Evolutionary conservation across 2,797 vertebrate genomes (phyloP).

Genomic region (Pygocentrus nattereri): DNA sequence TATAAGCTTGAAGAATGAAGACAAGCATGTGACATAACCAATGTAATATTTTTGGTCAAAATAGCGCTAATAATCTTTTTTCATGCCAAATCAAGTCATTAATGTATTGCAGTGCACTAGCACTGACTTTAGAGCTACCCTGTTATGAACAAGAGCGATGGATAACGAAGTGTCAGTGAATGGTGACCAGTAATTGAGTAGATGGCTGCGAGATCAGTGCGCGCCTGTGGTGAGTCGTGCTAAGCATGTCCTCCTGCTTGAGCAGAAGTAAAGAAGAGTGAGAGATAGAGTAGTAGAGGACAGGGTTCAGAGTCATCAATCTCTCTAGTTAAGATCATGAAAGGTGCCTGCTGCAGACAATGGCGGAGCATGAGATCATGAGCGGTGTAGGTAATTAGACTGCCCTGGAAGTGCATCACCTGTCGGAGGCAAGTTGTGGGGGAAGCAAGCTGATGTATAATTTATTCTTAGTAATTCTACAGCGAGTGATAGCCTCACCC

Average conservation of each 20-base stretch:
- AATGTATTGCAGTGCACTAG: too few species aligned
- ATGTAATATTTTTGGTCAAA: too few species aligned
- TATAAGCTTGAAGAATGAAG: too few species aligned
- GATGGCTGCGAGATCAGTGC: not conserved
- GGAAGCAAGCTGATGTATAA: too few species aligned
- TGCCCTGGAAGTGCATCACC: slow-evolving; percentile 7
- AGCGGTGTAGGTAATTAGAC: slow-evolving; percentile 2
- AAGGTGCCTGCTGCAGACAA: slow-evolving; percentile 38
- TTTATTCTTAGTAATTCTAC: not conserved
- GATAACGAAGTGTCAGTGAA: not conserved
- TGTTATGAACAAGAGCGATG: not conserved
- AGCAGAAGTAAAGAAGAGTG: not conserved
- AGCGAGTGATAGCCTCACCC: not conserved
- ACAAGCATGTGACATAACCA: too few species aligned
- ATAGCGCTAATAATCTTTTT: too few species aligned
- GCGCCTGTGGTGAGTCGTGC: not conserved
- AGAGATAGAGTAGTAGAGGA: not conserved
- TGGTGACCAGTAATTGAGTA: not conserved
- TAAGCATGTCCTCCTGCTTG: not conserved
- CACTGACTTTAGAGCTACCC: not conserved
- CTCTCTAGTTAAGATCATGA: slow-evolving; percentile 50
- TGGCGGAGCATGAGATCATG: slow-evolving; percentile 30
- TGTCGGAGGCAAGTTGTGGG: not conserved
- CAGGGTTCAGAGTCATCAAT: slow-evolving; percentile 39
- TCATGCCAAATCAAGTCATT: too few species aligned